A percentile compares a stretch with the other conserved stretches of the same genome.
These are phyloP conservation scores for Aeoliscus strigatus DNA, from an alignment of 2,797 vertebrate genomes.

Conservation along the genomic window DNA sequence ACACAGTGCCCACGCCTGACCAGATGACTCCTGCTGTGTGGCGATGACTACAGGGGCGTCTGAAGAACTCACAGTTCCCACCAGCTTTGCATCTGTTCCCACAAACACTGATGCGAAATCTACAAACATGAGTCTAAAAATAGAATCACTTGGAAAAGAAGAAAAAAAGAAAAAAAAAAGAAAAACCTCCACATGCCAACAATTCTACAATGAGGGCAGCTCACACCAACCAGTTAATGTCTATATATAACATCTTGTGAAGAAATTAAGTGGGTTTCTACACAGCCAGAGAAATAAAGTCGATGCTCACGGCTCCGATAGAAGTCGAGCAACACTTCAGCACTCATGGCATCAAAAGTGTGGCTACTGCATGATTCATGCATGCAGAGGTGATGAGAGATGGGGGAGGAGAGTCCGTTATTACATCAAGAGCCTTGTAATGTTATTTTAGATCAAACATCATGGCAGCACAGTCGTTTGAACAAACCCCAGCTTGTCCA, in stretches of 20 bases:
- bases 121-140: slow-evolving; percentile 42
- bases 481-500: slow-evolving; percentile 36
- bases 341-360: slow-evolving; percentile 34
- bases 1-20: slow-evolving; percentile 42
- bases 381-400: slow-evolving; percentile 38
- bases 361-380: slow-evolving; percentile 43
- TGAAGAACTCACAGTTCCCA: slow-evolving; percentile 73
- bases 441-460: slow-evolving; percentile 33
- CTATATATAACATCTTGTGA: slow-evolving; percentile 44
- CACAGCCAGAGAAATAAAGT: slow-evolving; percentile 4
- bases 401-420: slow-evolving; percentile 32
- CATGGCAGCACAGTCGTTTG: slow-evolving; percentile 35
- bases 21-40: slow-evolving; percentile 40
- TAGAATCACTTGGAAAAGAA: slow-evolving; percentile 28
- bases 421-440: slow-evolving; percentile 35
- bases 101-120: slow-evolving; percentile 64
- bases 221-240: slow-evolving; percentile 16
- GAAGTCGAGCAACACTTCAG: slow-evolving; percentile 14
- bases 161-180: slow-evolving; percentile 10
- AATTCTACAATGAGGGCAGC: too few relatives aligned
- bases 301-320: not conserved
- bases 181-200: slow-evolving; percentile 17
- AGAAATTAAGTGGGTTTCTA: slow-evolving; percentile 7
- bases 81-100: slow-evolving; percentile 70
- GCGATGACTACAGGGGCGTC: slow-evolving; percentile 76